Base-by-base conservation (phyloP, 2,888 invertebrate genomes). In the Aplocera efformata region DNA sequence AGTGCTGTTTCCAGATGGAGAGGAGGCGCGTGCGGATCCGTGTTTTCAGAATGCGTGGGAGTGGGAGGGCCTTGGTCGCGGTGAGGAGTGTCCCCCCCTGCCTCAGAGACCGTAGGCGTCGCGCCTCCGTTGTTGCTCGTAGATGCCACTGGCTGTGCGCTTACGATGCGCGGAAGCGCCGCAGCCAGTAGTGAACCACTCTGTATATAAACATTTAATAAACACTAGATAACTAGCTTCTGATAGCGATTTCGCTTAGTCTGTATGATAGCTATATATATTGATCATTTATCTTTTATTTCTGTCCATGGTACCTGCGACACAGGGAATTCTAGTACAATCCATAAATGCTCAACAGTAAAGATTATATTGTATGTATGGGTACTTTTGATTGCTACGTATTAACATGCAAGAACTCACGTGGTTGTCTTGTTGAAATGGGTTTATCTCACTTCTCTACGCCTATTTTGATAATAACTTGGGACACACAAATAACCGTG, bases 161-260 rank as follows among this genome's bases (percentile, higher is more conserved):
- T 74, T 51, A 91, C 92, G 58, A 91, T 89, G 40, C 92, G 90
- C 24, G 92, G 92, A 72, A 93, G 73, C 42, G 93, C 93, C 53
- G 91, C 91, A 46, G 92, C 92, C 62, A 93, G 74, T 39, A 93
- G 76, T 27, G 92, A 92, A 10, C 91, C 92, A 52, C 90, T 91
- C 79, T 89, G 58, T 7, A 27, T 4, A 37, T 11, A 48, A 50
- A 42, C n/a, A n/a, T n/a, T n/a, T n/a, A n/a, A n/a, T n/a, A n/a
- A n/a, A n/a, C n/a, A n/a, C n/a, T n/a, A n/a, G n/a, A n/a, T n/a
- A n/a, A n/a, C n/a, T n/a, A n/a, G n/a, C n/a, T n/a, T n/a, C n/a
- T n/a, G n/a, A n/a, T n/a, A n/a, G n/a, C n/a, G n/a, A n/a, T n/a
- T n/a, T n/a, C 24, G 3, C 6, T 20, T 20, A 20, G 4, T 5